These are phyloP conservation scores for Pecten maximus DNA, from an alignment of 2,888 invertebrate genomes.

Conservation along the genomic window DNA sequence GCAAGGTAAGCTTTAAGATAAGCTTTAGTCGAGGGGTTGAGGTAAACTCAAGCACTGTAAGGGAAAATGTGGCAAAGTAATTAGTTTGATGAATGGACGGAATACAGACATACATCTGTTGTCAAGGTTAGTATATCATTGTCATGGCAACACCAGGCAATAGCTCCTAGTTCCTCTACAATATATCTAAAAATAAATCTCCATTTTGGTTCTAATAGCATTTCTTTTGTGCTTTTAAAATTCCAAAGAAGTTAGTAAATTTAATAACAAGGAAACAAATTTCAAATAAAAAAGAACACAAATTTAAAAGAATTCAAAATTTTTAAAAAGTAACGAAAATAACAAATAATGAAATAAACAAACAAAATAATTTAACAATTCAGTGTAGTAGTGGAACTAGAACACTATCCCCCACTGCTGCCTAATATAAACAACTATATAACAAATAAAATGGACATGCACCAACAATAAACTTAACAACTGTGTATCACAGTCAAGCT, in stretches of 20 bases:
- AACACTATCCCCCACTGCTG: background rate
- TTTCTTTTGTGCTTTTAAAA: background rate
- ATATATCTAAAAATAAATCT: background rate
- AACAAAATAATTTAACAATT: background rate
- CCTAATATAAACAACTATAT: background rate
- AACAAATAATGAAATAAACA: background rate
- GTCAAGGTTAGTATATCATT: background rate
- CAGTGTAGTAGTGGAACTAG: background rate
- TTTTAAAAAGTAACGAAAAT: background rate
- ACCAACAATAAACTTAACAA: constrained; percentile 27
- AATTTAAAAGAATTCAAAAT: background rate
- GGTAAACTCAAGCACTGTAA: constrained; percentile 16
- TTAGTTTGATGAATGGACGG: background rate
- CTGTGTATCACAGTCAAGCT: constrained; percentile 18
- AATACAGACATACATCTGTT: background rate
- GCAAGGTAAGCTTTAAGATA: background rate
- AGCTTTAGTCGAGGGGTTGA: constrained; percentile 8
- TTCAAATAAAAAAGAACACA: background rate
- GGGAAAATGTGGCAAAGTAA: constrained; percentile 10
- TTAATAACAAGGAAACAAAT: background rate
- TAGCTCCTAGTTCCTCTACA: background rate
- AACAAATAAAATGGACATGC: background rate
- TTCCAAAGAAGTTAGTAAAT: background rate
- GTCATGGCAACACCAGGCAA: constrained; percentile 1
- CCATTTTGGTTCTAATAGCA: background rate